Evolutionary conservation across 2,797 vertebrate genomes (phyloP), one percentile per base, ranked within the genome.

Genomic region (Danio jaintianensis): DNA sequence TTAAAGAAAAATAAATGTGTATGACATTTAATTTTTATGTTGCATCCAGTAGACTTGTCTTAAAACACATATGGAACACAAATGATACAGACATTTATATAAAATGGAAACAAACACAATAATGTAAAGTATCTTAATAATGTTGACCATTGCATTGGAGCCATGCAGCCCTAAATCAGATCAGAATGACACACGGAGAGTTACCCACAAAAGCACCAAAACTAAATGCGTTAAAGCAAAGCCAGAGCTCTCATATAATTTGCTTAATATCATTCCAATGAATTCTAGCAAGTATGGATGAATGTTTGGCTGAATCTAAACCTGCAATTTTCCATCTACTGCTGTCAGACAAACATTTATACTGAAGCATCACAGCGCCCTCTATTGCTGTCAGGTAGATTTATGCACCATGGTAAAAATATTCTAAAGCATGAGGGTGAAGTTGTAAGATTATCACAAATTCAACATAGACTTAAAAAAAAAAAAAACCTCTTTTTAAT

Each of bases 361-460:
- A 45, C 13, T 12, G 38, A 29, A 76, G 50, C 10, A 38, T 66
- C 72, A 66, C 52, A 84, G 78, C 47, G 42, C 83, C 79, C 70
- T 58, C 79, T 74, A 40, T 69, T 74, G 79, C 48, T 43, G 20
- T n/a, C 15, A 74, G 5, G 7, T 4, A 71, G 36, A 48, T 12
- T 48, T 3, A 48, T 47, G 47, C 43, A 47, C 8, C 43, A 53
- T 16, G 38, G n/a, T 16, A 12, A 72, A 45, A 55, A 38, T 16
- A n/a, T 22, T 66, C 5, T 29, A 59, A 47, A 73, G 36, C 67
- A 40, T 15, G 5, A 64, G 10, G 1, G n/a, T 20, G 6, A 45
- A 43, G 29, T 29, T 1, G 29, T 29, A 3, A 1, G 3, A 29
- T 29, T 29, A 29, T 29, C 29, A 29, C 29, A 29, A 29, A 29